Conservation (phyloP, 2,888 invertebrate genomes). For the Leptopilina myrica region DNA sequence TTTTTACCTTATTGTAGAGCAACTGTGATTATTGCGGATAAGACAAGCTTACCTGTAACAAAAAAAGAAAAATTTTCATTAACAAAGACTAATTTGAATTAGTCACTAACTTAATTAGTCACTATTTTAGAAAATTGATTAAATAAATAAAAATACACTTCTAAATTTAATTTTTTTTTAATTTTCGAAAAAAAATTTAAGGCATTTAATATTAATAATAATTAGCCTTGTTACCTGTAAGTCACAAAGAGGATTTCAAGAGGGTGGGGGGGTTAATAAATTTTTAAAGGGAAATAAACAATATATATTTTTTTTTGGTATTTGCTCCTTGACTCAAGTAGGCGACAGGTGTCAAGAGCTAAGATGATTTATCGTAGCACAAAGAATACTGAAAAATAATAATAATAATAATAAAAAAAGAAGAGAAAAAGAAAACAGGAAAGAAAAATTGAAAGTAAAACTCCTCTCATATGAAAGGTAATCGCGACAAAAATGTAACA, state of each 20-base stretch:
- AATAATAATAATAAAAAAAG: neutral
- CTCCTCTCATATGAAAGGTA: constrained; percentile 30
- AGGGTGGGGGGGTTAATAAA: too few relatives aligned
- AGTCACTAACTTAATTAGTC: too few relatives aligned
- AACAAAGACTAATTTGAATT: neutral
- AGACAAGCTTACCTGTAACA: constrained; percentile 50
- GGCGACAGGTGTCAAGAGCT: constrained; percentile 12
- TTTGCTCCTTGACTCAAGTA: neutral
- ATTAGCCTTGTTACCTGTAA: too few relatives aligned
- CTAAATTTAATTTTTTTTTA: too few relatives aligned
- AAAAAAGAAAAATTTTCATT: constrained; percentile 21
- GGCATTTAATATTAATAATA: too few relatives aligned
- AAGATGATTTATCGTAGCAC: constrained; percentile 29
- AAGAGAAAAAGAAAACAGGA: too few relatives aligned
- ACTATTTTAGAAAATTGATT: too few relatives aligned
- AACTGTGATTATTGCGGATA: neutral
- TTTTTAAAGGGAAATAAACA: neutral
- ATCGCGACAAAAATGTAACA: constrained; percentile 38
- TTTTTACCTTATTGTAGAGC: neutral
- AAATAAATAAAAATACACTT: too few relatives aligned
- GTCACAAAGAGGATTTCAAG: neutral
- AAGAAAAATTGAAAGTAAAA: constrained; percentile 7
- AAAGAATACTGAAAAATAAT: neutral
- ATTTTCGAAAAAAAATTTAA: too few relatives aligned
- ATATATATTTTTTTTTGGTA: neutral